These are phyloP conservation scores for Daktulosphaira vitifoliae DNA, from an alignment of 1,140 invertebrate genomes.

Conservation along the genomic window DNA sequence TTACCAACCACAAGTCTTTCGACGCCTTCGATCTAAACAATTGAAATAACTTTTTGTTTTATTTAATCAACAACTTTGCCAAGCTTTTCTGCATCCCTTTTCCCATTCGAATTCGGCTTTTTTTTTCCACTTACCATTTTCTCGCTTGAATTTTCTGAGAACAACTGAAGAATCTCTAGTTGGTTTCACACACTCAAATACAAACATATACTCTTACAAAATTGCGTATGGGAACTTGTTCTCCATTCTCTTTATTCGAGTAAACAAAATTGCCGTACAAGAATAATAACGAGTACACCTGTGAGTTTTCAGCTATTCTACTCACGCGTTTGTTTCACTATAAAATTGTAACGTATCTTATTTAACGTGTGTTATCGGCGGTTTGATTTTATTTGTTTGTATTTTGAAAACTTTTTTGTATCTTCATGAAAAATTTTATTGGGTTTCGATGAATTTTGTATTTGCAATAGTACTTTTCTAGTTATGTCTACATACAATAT, in stretches of 20 bases:
- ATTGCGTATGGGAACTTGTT: constrained; percentile 5
- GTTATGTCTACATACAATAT: too few relatives aligned
- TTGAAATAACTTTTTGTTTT: constrained; percentile 29
- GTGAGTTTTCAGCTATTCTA: constrained; percentile 4
- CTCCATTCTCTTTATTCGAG: constrained; percentile 14
- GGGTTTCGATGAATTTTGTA: too few relatives aligned
- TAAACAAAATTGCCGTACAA: constrained; percentile 28
- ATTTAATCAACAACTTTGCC: constrained; percentile 33
- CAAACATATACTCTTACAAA: not conserved
- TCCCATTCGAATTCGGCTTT: too few relatives aligned
- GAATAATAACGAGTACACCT: constrained; percentile 28
- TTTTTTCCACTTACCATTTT: too few relatives aligned
- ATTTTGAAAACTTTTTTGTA: not conserved
- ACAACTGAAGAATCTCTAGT: too few relatives aligned
- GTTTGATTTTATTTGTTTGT: constrained; percentile 15
- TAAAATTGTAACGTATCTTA: constrained; percentile 2
- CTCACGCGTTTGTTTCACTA: not conserved
- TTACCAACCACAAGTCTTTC: not conserved
- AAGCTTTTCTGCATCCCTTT: too few relatives aligned
- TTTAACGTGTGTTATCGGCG: not conserved
- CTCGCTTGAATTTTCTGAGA: too few relatives aligned
- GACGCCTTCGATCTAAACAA: constrained; percentile 17
- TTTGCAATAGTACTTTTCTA: too few relatives aligned
- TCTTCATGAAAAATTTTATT: too few relatives aligned
- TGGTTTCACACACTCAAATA: not conserved